These are phyloP conservation scores for Oxyteleia sp. DNA, from an alignment of 2,888 invertebrate genomes.

Conservation along the genomic window DNA sequence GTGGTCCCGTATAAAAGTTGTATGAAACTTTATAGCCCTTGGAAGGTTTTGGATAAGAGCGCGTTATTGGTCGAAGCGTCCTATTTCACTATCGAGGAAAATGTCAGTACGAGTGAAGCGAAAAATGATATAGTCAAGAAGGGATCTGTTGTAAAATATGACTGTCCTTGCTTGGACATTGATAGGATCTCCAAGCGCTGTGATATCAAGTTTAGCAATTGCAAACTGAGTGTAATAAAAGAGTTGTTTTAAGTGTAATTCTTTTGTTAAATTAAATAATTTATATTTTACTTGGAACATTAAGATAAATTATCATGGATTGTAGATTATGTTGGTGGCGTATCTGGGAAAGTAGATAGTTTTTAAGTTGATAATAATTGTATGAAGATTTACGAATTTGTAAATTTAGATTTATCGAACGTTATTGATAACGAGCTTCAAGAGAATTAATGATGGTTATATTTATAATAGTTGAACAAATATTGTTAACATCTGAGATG, in stretches of 20 bases:
- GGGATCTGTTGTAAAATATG: conserved; percentile 72
- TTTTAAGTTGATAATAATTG: neutral
- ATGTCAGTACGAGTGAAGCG: neutral
- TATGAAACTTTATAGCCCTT: conserved; percentile 81
- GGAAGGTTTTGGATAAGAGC: conserved; percentile 78
- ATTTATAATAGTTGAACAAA: neutral
- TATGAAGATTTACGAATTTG: neutral
- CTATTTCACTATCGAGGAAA: conserved; percentile 74
- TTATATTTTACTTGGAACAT: neutral
- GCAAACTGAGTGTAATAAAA: conserved; percentile 79
- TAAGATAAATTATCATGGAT: too few species aligned
- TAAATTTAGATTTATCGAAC: neutral
- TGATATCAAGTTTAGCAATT: conserved; percentile 70
- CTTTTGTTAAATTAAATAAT: conserved; percentile 12
- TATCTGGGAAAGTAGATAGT: too few species aligned
- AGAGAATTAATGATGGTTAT: too few species aligned
- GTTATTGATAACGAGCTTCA: too few species aligned
- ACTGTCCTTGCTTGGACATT: conserved; percentile 79
- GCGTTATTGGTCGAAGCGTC: conserved; percentile 75
- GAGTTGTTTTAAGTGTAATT: too few species aligned
- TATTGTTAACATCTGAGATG: neutral
- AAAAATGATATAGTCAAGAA: neutral
- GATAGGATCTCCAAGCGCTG: conserved; percentile 75
- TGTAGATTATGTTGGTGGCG: too few species aligned
- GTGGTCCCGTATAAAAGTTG: conserved; percentile 70